Evolutionary conservation across 2,888 invertebrate species (phyloP), one percentile per base, ranked within the genome.

Genomic region (Parnassius orleans): DNA sequence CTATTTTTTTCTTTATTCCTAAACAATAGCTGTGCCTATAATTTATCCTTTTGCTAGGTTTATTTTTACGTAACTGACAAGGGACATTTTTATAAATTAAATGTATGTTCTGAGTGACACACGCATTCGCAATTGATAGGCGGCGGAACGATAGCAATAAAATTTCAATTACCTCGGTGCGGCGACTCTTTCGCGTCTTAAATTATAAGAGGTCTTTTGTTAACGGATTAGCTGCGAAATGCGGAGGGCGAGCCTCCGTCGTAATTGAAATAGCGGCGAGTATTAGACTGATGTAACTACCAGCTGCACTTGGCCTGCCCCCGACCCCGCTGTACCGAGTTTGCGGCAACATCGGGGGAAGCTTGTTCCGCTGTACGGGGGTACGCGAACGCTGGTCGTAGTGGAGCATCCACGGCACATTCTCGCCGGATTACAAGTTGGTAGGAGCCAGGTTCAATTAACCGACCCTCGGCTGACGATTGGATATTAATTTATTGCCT

Each of bases 261-360:
- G 80, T 80, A 77, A 75, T 77, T 76, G 77, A 73, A 75, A 79
- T 77, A 80, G 78, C 81, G 80, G 76, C 77, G 78, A 72, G 76
- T 71, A 80, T 79, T 80, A 82, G 78, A 79, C 76, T 73, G 71
- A 77, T 15, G 79, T 78, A 78, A 78, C 77, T 79, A 81, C 81
- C 81, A 79, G 81, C 73, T 76, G 80, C 72, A 66, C 74, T 69
- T 70, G 69, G 63, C 62, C 64, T 66, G 60, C 66, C 60, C 61
- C 47, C 42, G 19, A 10, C n/a, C 51, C 11, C 33, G 43, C 43
- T 5, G 47, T 41, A 14, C 46, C 12, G n/a, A 15, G 3, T 5
- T 9, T 42, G 53, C 19, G 19, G 50, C 43, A 19, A 47, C 54
- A 42, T 66, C 56, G 2, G 10, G 41, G 24, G 52, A 66, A 63